Percentiles rank a stretch among this genome's conserved stretches.
phyloP scores from a whole-genome alignment of 2,797 vertebrate species.

The Geotrypetes seraphini region DNA sequence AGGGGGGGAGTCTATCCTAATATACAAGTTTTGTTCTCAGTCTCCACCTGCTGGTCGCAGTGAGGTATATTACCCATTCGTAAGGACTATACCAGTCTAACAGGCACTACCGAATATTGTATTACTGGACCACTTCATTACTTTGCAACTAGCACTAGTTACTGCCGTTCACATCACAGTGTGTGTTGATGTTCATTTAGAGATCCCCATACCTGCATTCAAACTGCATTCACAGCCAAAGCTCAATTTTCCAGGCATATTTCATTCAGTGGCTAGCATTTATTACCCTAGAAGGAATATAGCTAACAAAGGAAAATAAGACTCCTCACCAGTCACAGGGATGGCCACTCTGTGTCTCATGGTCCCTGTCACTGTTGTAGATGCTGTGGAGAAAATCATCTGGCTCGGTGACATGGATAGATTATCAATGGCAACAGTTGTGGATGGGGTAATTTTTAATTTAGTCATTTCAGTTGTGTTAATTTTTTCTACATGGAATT shows the following conservation, averaged over 20 bases:
- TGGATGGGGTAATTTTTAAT: conserved; percentile 52
- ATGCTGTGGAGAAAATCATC: conserved; percentile 56
- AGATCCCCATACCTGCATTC: too few species aligned
- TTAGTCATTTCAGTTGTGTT: conserved; percentile 50
- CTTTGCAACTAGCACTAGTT: too few species aligned
- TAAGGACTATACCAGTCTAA: too few species aligned
- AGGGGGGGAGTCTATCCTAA: too few species aligned
- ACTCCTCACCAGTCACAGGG: conserved; percentile 69
- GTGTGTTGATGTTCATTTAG: too few species aligned
- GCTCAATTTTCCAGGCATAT: neutral
- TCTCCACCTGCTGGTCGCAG: too few species aligned
- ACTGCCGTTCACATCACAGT: too few species aligned
- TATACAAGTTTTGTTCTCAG: too few species aligned
- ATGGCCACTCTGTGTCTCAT: conserved; percentile 57
- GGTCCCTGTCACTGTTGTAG: conserved; percentile 25
- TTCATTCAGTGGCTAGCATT: neutral
- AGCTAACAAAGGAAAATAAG: neutral
- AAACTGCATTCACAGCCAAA: too few species aligned
- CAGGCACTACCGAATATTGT: too few species aligned
- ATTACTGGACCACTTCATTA: too few species aligned
- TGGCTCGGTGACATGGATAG: conserved; percentile 47
- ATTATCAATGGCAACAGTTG: conserved; percentile 35
- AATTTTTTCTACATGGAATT: conserved; percentile 58
- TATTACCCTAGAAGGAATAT: neutral
- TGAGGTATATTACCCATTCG: too few species aligned